Percentiles rank a stretch among this genome's conserved stretches.
phyloP scores from a whole-genome alignment of 2,113 vertebrate genomes.

The Lagopus muta region DNA sequence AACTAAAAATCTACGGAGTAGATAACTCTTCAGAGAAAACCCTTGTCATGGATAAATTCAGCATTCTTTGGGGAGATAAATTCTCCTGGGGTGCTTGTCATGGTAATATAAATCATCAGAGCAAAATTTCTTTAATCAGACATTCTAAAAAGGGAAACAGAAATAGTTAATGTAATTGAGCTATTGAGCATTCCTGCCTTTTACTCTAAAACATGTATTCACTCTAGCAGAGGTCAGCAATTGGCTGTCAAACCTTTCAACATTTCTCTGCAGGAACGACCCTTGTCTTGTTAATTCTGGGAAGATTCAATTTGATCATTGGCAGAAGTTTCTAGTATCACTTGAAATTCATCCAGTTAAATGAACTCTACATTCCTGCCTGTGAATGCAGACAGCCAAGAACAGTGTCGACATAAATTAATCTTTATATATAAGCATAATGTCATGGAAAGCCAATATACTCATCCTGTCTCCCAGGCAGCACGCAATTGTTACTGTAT shows the following conservation, averaged over 20 bases:
- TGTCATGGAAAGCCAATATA: background rate
- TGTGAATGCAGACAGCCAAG: background rate
- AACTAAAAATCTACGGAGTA: background rate
- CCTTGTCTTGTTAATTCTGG: conserved; percentile 14
- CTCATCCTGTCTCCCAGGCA: background rate
- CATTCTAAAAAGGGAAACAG: background rate
- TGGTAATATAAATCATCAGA: background rate
- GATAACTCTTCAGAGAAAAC: background rate
- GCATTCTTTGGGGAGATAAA: background rate
- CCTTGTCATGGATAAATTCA: background rate
- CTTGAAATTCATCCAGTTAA: conserved; percentile 37
- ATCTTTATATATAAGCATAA: background rate
- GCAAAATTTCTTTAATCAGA: background rate
- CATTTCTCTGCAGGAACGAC: background rate
- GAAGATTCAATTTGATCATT: conserved; percentile 13
- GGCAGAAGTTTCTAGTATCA: conserved; percentile 7
- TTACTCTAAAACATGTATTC: background rate
- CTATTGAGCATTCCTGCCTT: background rate
- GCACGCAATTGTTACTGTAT: background rate
- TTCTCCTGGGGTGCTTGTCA: background rate
- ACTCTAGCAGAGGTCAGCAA: conserved; percentile 1
- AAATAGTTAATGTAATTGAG: background rate
- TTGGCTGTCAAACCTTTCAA: conserved; percentile 11
- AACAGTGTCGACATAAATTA: conserved; percentile 26
- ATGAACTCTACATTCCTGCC: conserved; percentile 2